phyloP scores from a whole-genome alignment of 2,888 invertebrate species.

The Melieria picta region DNA sequence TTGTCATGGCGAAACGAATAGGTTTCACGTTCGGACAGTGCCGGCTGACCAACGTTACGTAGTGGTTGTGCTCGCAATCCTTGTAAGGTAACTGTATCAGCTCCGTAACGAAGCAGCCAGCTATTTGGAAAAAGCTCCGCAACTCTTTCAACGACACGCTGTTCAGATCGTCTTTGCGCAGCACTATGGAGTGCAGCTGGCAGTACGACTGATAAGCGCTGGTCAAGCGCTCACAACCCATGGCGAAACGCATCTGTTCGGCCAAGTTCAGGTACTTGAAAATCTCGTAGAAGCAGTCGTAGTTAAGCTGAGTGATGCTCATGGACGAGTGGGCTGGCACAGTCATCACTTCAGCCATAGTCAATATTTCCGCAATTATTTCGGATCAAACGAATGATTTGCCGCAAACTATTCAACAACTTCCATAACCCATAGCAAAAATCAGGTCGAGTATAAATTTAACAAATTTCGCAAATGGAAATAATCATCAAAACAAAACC shows the following conservation, averaged over 20 bases:
- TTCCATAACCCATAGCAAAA: too few species aligned
- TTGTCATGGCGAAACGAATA: constrained; percentile 19
- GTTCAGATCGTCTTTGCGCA: constrained; percentile 10
- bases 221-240: constrained; percentile 17
- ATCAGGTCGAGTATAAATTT: too few species aligned
- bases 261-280: constrained; percentile 20
- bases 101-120: constrained; percentile 7
- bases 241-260: constrained; percentile 23
- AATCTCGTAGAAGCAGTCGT: constrained; percentile 24
- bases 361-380: too few species aligned
- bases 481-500: too few species aligned
- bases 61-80: constrained; percentile 22
- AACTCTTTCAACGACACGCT: constrained; percentile 14
- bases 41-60: constrained; percentile 14
- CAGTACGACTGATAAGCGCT: constrained; percentile 21
- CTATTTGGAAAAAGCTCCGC: constrained; percentile 24
- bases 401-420: too few species aligned
- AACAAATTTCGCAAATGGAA: too few species aligned
- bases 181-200: constrained; percentile 15
- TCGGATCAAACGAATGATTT: too few species aligned
- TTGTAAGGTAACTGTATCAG: constrained; percentile 7
- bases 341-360: too few species aligned
- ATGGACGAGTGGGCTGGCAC: too few species aligned
- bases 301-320: constrained; percentile 19
- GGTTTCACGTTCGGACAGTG: constrained; percentile 18